These are phyloP conservation scores for Gymnocypris eckloni DNA, from an alignment of 2,797 vertebrate species.

Conservation along the genomic window DNA sequence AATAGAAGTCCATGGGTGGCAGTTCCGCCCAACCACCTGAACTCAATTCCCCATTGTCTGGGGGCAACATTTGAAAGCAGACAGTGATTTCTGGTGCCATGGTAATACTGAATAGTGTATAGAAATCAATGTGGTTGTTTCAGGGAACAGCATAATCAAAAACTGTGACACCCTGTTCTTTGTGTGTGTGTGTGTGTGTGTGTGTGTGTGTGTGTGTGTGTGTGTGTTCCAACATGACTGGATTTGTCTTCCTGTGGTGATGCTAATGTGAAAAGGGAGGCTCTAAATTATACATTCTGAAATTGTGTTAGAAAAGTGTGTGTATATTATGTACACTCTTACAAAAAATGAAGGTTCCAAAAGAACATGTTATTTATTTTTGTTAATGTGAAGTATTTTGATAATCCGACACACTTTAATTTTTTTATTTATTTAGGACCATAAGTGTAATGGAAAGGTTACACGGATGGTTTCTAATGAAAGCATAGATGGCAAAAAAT, in stretches of 20 bases:
- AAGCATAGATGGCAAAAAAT: not conserved
- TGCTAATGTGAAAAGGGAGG: not conserved
- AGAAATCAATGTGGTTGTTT: conserved; percentile 5
- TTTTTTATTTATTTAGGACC: not conserved
- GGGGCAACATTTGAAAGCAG: conserved; percentile 11
- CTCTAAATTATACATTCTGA: not conserved
- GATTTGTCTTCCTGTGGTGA: not conserved
- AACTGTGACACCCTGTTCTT: not conserved
- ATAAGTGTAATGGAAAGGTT: not conserved
- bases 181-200: not conserved
- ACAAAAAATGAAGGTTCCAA: not conserved
- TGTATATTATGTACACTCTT: not conserved
- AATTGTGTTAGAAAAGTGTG: not conserved
- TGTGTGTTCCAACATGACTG: not conserved
- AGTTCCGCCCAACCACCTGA: conserved; percentile 7
- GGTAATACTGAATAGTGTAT: not conserved
- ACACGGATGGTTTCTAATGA: not conserved
- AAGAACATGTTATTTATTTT: too few relatives aligned
- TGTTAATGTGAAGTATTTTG: too few relatives aligned
- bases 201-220: too few relatives aligned
- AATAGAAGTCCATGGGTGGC: conserved; percentile 25
- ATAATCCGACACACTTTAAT: too few relatives aligned
- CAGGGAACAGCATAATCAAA: not conserved
- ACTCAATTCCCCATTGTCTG: conserved; percentile 30
- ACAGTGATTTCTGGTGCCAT: not conserved